Conservation (phyloP, 2,113 vertebrate genomes). For the Atractosteus spatula region DNA sequence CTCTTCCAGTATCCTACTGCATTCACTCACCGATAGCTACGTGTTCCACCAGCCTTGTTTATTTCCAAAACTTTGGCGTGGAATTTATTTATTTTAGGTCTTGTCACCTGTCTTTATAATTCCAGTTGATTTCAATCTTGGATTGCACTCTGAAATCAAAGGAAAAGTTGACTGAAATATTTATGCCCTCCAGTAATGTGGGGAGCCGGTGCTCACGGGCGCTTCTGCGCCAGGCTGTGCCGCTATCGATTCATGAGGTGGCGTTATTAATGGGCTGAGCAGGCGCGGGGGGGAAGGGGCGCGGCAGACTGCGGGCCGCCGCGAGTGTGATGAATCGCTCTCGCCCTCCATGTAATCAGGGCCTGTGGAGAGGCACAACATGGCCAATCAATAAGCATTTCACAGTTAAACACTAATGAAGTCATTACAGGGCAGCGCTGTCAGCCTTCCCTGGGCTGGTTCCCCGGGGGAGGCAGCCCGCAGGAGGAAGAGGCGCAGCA, state of each 20-base stretch:
- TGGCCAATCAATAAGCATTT: slow-evolving; percentile 49
- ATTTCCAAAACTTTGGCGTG: too few species aligned
- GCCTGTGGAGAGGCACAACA: slow-evolving; percentile 31
- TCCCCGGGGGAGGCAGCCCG: neutral
- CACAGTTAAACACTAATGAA: slow-evolving; percentile 62
- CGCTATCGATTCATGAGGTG: slow-evolving; percentile 29
- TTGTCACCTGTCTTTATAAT: too few species aligned
- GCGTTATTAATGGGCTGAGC: slow-evolving; percentile 19
- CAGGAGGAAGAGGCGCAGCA: slow-evolving; percentile 8
- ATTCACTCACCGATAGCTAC: too few species aligned
- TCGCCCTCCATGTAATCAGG: slow-evolving; percentile 17
- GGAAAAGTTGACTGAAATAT: too few species aligned
- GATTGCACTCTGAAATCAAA: too few species aligned
- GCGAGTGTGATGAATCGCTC: slow-evolving; percentile 34
- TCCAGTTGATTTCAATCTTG: too few species aligned
- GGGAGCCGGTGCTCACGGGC: neutral
- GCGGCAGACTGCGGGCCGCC: neutral
- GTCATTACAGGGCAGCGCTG: slow-evolving; percentile 39
- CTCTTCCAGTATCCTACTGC: too few species aligned
- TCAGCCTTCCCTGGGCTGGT: slow-evolving; percentile 14
- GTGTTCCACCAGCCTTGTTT: too few species aligned
- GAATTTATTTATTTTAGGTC: too few species aligned
- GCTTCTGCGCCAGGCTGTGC: neutral
- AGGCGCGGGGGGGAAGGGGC: neutral
- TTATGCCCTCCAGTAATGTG: neutral